Base-by-base conservation (phyloP, 2,888 invertebrate genomes). In the Melipona bicolor region DNA sequence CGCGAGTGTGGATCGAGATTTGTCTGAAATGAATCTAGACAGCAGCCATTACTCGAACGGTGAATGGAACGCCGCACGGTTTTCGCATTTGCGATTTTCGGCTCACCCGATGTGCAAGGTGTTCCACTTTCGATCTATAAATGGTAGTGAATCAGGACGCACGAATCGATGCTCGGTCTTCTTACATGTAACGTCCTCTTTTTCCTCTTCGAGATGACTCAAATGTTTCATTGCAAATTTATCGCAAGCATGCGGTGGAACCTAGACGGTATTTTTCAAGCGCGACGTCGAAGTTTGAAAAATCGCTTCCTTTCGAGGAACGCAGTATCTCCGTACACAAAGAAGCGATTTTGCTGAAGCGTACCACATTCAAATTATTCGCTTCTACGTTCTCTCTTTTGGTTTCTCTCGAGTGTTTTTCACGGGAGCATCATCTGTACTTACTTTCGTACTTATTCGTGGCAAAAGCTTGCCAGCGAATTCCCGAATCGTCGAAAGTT, bases 191-290 rank as follows among this genome's bases (percentile, higher is more conserved):
- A 59, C n/a, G 56, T 59, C 13, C 3, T 13, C 24, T n/a, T 59
- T 15, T 15, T 5, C n/a, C n/a, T 6, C 2, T 11, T 3, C 5
- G n/a, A 15, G 56, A 6, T n/a, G n/a, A n/a, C n/a, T 15, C 0
- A 24, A 59, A 15, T 24, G 11, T 59, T 21, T 15, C 15, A 24
- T 15, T 15, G 56, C 5, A 2, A 5, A 15, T 21, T 19, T 13
- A 13, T 56, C 0, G 56, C 13, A 0, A 5, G 15, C 15, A n/a
- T n/a, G n/a, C 5, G n/a, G 15, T 13, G 4, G n/a, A n/a, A 15
- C 3, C n/a, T 56, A n/a, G 56, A 15, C 5, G 0, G 15, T 2
- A 5, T n/a, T 2, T n/a, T 9, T 24, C 11, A 5, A 4, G n/a
- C 56, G 15, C 13, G 13, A 56, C 56, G 56, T 56, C 56, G 15